Percentiles rank a stretch among this genome's conserved stretches.
These are phyloP conservation scores for Nomada fabriciana DNA, from an alignment of 2,888 invertebrate species.

Conservation along the genomic window DNA sequence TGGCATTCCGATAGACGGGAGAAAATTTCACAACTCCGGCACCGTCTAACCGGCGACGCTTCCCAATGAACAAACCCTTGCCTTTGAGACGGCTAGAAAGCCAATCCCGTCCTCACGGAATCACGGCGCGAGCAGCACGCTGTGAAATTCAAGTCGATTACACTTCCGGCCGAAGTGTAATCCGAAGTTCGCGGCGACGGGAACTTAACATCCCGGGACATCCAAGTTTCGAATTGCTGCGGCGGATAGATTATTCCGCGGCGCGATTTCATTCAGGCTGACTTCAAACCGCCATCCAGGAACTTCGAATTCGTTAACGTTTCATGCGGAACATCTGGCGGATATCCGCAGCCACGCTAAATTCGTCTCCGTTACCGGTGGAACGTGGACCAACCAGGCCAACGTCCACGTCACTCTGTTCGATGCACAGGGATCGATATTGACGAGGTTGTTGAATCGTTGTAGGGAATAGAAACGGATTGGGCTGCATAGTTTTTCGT, in stretches of 20 bases:
- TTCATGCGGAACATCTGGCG: conserved; percentile 52
- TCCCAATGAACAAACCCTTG: conserved; percentile 64
- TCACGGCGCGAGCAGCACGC: conserved; percentile 42
- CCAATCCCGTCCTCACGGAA: conserved; percentile 50
- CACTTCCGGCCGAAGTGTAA: conserved; percentile 61
- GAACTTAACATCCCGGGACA: conserved; percentile 65
- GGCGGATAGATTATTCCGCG: conserved; percentile 64
- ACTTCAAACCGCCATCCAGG: conserved; percentile 53
- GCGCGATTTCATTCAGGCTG: conserved; percentile 57
- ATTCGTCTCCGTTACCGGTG: conserved; percentile 35
- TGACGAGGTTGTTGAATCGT: conserved; percentile 46
- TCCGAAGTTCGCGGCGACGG: conserved; percentile 60
- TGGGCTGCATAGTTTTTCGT: not conserved
- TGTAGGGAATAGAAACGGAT: conserved; percentile 23
- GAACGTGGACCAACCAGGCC: no score
- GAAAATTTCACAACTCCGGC: conserved; percentile 14
- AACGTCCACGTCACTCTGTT: no score
- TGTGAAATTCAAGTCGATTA: conserved; percentile 70
- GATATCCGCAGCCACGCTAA: conserved; percentile 41
- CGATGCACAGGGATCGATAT: conserved; percentile 27
- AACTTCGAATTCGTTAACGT: conserved; percentile 65
- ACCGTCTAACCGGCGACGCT: conserved; percentile 20
- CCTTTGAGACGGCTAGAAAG: conserved; percentile 58
- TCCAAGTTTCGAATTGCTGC: conserved; percentile 66
- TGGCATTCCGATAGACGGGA: conserved; percentile 2